phyloP scores from a whole-genome alignment of 2,113 vertebrate genomes.

The Sclerurus mexicanus region DNA sequence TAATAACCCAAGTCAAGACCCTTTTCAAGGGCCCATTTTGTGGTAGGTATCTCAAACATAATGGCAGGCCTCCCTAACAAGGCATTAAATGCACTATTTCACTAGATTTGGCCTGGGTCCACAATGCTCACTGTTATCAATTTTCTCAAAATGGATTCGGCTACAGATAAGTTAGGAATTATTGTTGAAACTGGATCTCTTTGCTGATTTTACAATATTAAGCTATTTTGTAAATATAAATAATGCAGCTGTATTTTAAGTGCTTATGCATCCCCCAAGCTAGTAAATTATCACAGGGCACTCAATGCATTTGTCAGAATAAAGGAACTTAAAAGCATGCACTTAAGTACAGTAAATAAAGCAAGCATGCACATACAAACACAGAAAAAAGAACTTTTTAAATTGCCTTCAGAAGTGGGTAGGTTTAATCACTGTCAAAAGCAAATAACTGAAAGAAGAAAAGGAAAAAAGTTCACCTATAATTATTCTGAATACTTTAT shows the following conservation, averaged over 20 bases:
- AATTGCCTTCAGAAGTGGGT: not conserved
- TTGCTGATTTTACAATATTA: not conserved
- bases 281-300: not conserved
- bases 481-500: constrained; percentile 1
- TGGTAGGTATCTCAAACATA: not conserved
- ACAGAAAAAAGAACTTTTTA: not conserved
- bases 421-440: not conserved
- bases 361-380: not conserved
- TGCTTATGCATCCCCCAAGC: not conserved
- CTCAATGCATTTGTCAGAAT: not conserved
- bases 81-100: constrained; percentile 7
- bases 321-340: constrained; percentile 46
- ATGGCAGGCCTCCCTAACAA: not conserved
- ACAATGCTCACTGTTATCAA: not conserved
- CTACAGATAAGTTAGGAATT: not conserved
- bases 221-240: constrained; percentile 23
- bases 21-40: constrained; percentile 7
- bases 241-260: constrained; percentile 17
- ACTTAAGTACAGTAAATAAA: constrained; percentile 36
- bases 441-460: not conserved
- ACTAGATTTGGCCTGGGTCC: constrained; percentile 16
- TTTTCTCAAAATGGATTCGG: not conserved
- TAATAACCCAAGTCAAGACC: not conserved
- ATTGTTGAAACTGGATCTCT: not conserved
- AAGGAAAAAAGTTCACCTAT: constrained; percentile 15